phyloP scores from a whole-genome alignment of 1,140 invertebrate genomes.

The Halictus rubicundus region DNA sequence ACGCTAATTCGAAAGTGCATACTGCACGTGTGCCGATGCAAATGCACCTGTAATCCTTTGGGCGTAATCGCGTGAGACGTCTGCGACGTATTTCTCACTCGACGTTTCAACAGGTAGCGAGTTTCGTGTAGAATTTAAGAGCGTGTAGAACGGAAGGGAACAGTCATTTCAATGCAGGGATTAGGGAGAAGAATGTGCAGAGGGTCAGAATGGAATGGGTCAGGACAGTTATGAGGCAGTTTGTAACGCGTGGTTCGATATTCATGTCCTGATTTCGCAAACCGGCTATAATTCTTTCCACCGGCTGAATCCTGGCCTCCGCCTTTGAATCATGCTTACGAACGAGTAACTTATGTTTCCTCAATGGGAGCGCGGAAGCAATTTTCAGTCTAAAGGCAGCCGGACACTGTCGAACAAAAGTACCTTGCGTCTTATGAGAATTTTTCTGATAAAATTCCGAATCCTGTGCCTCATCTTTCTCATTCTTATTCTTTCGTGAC shows the following conservation, averaged over 20 bases:
- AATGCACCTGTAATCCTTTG: not conserved
- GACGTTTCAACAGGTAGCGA: not conserved
- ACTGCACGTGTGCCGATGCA: too few species aligned
- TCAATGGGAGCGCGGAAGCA: too few species aligned
- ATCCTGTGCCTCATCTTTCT: too few species aligned
- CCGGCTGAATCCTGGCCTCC: not conserved
- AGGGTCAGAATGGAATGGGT: not conserved
- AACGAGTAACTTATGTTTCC: not conserved
- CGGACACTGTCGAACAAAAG: too few species aligned
- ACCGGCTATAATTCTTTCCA: constrained; percentile 1
- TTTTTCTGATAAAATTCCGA: too few species aligned
- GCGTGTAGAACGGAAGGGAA: not conserved
- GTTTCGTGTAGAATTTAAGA: not conserved
- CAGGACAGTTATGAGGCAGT: not conserved
- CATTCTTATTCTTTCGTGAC: too few species aligned
- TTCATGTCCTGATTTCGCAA: constrained; percentile 4
- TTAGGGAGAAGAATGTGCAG: constrained; percentile 2
- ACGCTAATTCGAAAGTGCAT: too few species aligned
- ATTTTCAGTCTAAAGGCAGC: too few species aligned
- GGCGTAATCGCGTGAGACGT: not conserved
- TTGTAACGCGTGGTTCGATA: constrained; percentile 5
- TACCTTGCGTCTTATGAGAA: too few species aligned
- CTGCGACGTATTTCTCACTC: not conserved
- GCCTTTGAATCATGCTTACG: not conserved
- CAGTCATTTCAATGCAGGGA: constrained; percentile 5